phyloP scores from a whole-genome alignment of 2,888 invertebrate species.

The Pandemis corylana region DNA sequence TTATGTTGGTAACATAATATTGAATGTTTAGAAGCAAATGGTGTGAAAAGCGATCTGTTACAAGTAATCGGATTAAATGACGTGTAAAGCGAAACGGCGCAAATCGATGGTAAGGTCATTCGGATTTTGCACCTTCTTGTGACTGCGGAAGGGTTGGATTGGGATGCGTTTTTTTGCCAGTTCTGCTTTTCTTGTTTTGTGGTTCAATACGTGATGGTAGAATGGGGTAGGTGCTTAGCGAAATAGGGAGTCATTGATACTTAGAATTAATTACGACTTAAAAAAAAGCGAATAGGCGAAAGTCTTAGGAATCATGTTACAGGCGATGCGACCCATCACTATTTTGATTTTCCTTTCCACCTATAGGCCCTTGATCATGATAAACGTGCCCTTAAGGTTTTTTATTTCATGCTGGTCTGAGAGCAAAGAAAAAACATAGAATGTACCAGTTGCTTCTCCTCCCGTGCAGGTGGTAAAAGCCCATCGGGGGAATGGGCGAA shows the following conservation, averaged over 20 bases:
- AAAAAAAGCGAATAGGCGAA: too few relatives aligned
- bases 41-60: slow-evolving; percentile 77
- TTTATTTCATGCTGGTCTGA: too few relatives aligned
- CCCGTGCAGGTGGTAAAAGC: too few relatives aligned
- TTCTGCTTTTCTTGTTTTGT: background rate
- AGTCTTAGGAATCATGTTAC: too few relatives aligned
- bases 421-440: too few relatives aligned
- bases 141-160: background rate
- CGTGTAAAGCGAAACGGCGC: slow-evolving; percentile 50
- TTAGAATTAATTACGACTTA: background rate
- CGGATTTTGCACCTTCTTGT: background rate
- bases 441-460: too few relatives aligned
- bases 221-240: slow-evolving; percentile 60
- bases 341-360: too few relatives aligned
- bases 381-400: too few relatives aligned
- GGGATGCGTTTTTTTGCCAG: background rate
- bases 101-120: background rate
- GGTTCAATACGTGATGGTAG: slow-evolving; percentile 40
- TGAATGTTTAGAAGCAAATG: slow-evolving; percentile 58
- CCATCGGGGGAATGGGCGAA: too few relatives aligned
- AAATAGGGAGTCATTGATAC: background rate
- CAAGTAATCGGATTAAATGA: slow-evolving; percentile 74
- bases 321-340: too few relatives aligned
- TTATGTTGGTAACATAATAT: slow-evolving; percentile 44
- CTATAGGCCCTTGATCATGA: too few relatives aligned